phyloP scores from a whole-genome alignment of 2,888 invertebrate genomes.

The Capitulum mitella region DNA sequence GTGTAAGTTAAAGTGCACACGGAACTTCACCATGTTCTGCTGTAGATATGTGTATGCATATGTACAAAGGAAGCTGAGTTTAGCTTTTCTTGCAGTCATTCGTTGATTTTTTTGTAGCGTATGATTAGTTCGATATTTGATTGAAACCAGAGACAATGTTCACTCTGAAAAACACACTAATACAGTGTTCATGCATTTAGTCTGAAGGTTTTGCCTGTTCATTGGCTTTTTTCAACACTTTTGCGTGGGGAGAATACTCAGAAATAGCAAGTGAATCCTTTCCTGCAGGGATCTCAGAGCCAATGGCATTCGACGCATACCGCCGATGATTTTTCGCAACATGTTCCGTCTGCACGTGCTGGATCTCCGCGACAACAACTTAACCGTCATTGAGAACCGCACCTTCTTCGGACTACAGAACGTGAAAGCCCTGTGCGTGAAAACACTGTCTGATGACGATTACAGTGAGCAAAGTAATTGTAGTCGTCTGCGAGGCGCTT shows the following conservation, averaged over 20 bases:
- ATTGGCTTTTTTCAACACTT: too few species aligned
- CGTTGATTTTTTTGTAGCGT: too few species aligned
- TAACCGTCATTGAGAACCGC: slow-evolving; percentile 60
- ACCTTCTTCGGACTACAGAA: slow-evolving; percentile 65
- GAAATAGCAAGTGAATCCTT: too few species aligned
- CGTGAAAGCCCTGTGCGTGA: slow-evolving; percentile 58
- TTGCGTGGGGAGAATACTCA: too few species aligned
- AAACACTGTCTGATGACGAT: too few species aligned
- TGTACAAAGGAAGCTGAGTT: too few species aligned
- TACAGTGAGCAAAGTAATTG: too few species aligned
- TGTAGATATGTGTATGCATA: too few species aligned
- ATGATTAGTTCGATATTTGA: neutral
- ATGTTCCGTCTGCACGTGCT: slow-evolving; percentile 40
- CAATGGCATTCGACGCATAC: slow-evolving; percentile 40
- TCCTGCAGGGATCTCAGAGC: slow-evolving; percentile 41
- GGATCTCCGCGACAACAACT: slow-evolving; percentile 75
- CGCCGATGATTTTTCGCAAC: slow-evolving; percentile 39
- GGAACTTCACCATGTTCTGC: too few species aligned
- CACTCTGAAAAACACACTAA: neutral
- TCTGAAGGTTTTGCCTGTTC: neutral
- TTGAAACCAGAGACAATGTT: neutral
- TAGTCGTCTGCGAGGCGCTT: too few species aligned
- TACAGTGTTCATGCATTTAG: neutral
- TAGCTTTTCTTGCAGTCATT: too few species aligned
- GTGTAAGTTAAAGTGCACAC: too few species aligned